Evolutionary conservation across 1,140 invertebrate species (phyloP).

Genomic region (Oedothorax gibbosus): DNA sequence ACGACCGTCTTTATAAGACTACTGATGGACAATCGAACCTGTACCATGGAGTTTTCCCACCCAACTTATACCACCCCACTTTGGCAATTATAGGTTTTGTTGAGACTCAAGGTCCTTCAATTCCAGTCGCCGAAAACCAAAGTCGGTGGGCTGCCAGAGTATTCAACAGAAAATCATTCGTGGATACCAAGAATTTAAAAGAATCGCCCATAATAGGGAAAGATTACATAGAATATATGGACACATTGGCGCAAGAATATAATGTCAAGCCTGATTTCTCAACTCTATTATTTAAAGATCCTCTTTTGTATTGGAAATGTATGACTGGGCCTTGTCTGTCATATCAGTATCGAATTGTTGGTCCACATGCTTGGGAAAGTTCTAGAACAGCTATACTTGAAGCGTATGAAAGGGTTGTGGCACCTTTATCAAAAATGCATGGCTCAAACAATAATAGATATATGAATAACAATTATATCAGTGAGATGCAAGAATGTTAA

Average conservation of each 20-base stretch:
- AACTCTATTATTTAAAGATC: constrained; percentile 66
- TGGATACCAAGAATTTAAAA: background rate
- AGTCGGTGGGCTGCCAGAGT: constrained; percentile 67
- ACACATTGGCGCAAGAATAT: constrained; percentile 66
- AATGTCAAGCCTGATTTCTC: constrained; percentile 66
- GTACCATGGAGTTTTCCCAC: constrained; percentile 53
- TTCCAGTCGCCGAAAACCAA: constrained; percentile 72
- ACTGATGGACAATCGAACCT: background rate
- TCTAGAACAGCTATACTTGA: constrained; percentile 65
- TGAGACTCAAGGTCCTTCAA: constrained; percentile 64
- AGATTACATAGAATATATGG: constrained; percentile 67
- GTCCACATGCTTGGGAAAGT: constrained; percentile 66
- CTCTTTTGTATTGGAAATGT: constrained; percentile 64
- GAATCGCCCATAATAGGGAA: constrained; percentile 69
- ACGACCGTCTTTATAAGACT: constrained; percentile 21
- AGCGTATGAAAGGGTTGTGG: constrained; percentile 14
- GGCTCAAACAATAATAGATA: background rate
- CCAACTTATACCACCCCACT: constrained; percentile 59
- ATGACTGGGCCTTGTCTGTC: constrained; percentile 67
- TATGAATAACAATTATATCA: too few species aligned
- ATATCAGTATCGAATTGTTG: constrained; percentile 69
- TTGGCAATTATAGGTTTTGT: constrained; percentile 58
- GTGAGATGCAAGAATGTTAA: too few species aligned
- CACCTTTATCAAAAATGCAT: background rate
- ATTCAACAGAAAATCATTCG: constrained; percentile 61